Conservation (phyloP, 2,888 invertebrate species). For the Adineta ricciae region DNA sequence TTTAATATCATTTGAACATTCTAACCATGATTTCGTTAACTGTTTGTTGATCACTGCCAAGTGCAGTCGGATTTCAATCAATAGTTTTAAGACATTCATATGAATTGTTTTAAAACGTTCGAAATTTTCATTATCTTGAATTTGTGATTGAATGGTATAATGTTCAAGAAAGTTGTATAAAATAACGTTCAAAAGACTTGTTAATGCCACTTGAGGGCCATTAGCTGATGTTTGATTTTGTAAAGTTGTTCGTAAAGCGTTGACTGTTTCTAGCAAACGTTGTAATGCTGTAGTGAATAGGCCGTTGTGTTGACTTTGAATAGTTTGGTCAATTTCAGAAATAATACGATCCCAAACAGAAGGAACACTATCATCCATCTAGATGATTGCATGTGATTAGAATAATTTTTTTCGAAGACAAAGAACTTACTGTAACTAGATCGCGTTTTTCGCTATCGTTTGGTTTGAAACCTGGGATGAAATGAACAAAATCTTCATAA, state of each 20-base stretch:
- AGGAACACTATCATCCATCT: slow-evolving; percentile 14
- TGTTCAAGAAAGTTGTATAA: not conserved
- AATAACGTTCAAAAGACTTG: not conserved
- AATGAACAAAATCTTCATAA: slow-evolving; percentile 91
- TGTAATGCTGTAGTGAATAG: not conserved
- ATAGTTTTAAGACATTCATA: slow-evolving; percentile 14
- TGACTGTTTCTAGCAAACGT: not conserved
- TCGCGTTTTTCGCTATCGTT: slow-evolving; percentile 58
- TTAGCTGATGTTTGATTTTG: not conserved
- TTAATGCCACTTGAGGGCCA: not conserved
- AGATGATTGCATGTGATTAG: not conserved
- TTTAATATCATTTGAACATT: slow-evolving; percentile 30
- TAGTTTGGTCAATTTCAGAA: not conserved
- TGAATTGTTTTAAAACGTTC: not conserved
- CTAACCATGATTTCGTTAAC: slow-evolving; percentile 27
- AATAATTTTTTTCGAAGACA: too few species aligned
- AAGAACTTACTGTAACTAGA: not conserved
- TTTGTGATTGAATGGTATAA: not conserved
- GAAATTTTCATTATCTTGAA: not conserved
- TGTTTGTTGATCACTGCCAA: not conserved
- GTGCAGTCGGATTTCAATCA: not conserved
- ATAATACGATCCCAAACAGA: slow-evolving; percentile 7
- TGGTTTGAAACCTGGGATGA: slow-evolving; percentile 86
- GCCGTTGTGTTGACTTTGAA: not conserved
- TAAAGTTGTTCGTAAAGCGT: not conserved